phyloP scores from a whole-genome alignment of 1,140 invertebrate genomes.

The Euura lappo region DNA sequence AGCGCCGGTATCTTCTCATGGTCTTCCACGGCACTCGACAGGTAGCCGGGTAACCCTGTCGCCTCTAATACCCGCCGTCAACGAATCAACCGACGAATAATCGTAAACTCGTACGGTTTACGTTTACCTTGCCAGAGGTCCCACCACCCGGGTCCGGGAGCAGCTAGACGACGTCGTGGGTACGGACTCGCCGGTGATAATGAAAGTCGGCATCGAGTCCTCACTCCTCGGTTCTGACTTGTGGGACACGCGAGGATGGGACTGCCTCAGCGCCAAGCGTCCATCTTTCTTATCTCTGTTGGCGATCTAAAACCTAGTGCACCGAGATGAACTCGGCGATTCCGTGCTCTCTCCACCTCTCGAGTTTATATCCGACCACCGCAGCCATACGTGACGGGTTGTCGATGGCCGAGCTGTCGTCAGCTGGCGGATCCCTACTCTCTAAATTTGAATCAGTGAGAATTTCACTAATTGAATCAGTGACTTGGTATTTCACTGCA shows the following conservation, averaged over 20 bases:
- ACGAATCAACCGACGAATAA: constrained; percentile 42
- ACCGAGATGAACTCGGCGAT: background rate
- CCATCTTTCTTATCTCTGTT: background rate
- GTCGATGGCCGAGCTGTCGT: no score
- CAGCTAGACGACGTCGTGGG: background rate
- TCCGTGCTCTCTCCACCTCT: no score
- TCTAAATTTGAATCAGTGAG: no score
- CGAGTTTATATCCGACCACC: no score
- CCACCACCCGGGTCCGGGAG: no score
- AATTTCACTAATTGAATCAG: no score
- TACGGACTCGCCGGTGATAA: background rate
- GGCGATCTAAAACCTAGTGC: background rate
- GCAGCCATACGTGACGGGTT: no score
- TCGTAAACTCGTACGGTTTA: constrained; percentile 41
- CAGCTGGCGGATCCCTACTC: no score
- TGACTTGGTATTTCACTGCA: no score
- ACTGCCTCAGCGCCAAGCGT: background rate
- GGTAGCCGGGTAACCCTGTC: background rate
- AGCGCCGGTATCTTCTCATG: background rate
- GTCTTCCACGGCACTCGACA: background rate
- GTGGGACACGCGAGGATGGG: background rate
- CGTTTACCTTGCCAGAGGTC: background rate
- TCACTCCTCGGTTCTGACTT: background rate
- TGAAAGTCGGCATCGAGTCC: background rate
- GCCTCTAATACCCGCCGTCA: constrained; percentile 30